phyloP scores from a whole-genome alignment of 2,113 vertebrate genomes.

The Symphodus melops region DNA sequence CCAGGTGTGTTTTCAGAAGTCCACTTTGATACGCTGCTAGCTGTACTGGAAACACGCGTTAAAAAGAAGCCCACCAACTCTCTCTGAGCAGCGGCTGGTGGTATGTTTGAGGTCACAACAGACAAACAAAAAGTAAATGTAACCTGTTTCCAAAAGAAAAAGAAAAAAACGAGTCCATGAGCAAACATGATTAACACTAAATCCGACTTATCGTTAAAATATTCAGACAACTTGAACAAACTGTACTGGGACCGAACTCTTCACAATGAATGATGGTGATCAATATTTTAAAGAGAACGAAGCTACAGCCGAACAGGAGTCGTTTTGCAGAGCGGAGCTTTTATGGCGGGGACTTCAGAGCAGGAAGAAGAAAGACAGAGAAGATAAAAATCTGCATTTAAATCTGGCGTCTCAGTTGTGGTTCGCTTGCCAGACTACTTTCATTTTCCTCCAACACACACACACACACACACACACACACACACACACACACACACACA shows the following conservation, averaged over 20 bases:
- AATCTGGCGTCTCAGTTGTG: constrained; percentile 75
- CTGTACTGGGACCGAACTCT: too few relatives aligned
- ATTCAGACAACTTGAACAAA: background rate
- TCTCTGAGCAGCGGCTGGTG: too few relatives aligned
- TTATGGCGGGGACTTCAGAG: constrained; percentile 17
- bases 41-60: too few relatives aligned
- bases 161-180: too few relatives aligned
- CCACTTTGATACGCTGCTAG: too few relatives aligned
- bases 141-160: too few relatives aligned
- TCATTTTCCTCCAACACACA: constrained; percentile 72
- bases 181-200: too few relatives aligned
- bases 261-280: background rate
- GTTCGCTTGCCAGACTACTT: constrained; percentile 70
- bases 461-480: constrained; percentile 21
- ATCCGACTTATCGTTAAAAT: too few relatives aligned
- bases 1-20: too few relatives aligned
- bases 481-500: constrained; percentile 55
- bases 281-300: background rate
- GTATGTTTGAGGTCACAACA: too few relatives aligned
- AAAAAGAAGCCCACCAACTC: too few relatives aligned
- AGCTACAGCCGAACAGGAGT: constrained; percentile 4
- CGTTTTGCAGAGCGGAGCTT: constrained; percentile 11
- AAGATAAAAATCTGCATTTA: constrained; percentile 58
- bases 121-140: too few relatives aligned
- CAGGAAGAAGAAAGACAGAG: constrained; percentile 6